Evolutionary conservation across 2,113 vertebrate species (phyloP).

Genomic region (Cyanoderma ruficeps): DNA sequence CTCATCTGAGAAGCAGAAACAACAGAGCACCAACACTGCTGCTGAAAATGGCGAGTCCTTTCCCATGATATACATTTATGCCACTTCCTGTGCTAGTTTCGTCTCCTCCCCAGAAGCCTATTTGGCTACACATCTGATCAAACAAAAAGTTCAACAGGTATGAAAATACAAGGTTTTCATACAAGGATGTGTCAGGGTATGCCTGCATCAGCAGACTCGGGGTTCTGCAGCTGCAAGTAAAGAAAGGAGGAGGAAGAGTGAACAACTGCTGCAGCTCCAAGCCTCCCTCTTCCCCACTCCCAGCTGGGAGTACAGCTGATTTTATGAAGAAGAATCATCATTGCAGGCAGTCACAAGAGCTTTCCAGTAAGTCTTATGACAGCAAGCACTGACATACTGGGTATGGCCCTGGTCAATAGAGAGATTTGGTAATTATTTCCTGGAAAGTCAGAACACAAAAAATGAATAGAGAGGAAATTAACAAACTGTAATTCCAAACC

Average conservation of each 20-base stretch:
- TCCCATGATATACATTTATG: neutral
- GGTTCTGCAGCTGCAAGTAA: neutral
- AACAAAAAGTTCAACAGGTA: neutral
- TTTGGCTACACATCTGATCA: neutral
- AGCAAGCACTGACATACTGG: neutral
- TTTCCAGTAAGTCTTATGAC: neutral
- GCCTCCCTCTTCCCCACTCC: neutral
- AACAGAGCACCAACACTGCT: neutral
- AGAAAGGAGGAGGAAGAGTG: neutral
- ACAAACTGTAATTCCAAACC: constrained; percentile 13
- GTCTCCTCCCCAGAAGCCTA: neutral
- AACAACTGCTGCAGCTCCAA: neutral
- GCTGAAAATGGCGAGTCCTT: neutral
- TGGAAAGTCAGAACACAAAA: neutral
- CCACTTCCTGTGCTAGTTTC: neutral
- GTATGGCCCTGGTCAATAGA: neutral
- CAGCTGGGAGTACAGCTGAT: too few species aligned
- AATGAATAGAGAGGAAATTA: neutral
- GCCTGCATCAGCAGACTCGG: neutral
- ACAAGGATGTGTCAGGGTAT: too few species aligned
- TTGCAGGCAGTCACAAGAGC: neutral
- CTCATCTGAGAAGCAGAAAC: neutral
- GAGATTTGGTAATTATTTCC: neutral
- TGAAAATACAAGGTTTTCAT: neutral
- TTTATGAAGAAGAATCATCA: neutral